Evolutionary conservation across 1,140 invertebrate species (phyloP).

Genomic region (Bemisia tabaci): DNA sequence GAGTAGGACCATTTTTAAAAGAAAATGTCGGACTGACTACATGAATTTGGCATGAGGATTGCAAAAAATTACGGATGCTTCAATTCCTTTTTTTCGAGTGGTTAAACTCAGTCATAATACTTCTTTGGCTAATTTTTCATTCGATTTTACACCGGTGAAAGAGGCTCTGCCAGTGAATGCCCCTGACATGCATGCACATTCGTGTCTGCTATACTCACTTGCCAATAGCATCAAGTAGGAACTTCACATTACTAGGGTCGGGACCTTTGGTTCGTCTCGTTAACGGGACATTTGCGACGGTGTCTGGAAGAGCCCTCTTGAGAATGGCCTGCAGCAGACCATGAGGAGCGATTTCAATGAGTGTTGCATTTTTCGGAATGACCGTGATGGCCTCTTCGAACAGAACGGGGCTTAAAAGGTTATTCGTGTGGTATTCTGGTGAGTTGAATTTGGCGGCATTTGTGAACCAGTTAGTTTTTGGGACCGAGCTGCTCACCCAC

Average conservation of each 20-base stretch:
- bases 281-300: constrained; percentile 39
- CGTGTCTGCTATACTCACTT: constrained; percentile 38
- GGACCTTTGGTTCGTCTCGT: constrained; percentile 37
- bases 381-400: constrained; percentile 42
- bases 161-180: no score
- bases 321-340: constrained; percentile 43
- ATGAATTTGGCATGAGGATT: no score
- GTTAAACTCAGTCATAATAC: no score
- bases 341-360: constrained; percentile 46
- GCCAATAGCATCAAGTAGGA: constrained; percentile 37
- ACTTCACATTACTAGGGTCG: constrained; percentile 35
- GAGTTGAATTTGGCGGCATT: constrained; percentile 38
- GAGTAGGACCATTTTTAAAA: no score
- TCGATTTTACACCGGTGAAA: no score
- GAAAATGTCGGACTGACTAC: no score
- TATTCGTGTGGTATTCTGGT: constrained; percentile 52
- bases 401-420: constrained; percentile 42
- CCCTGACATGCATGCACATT: no score
- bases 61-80: no score
- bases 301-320: constrained; percentile 35
- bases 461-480: constrained; percentile 30
- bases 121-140: no score
- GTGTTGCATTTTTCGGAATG: constrained; percentile 40
- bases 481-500: constrained; percentile 48
- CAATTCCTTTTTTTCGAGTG: no score